Evolutionary conservation across 2,113 vertebrate species (phyloP).

Genomic region (Pollimyrus isidori): DNA sequence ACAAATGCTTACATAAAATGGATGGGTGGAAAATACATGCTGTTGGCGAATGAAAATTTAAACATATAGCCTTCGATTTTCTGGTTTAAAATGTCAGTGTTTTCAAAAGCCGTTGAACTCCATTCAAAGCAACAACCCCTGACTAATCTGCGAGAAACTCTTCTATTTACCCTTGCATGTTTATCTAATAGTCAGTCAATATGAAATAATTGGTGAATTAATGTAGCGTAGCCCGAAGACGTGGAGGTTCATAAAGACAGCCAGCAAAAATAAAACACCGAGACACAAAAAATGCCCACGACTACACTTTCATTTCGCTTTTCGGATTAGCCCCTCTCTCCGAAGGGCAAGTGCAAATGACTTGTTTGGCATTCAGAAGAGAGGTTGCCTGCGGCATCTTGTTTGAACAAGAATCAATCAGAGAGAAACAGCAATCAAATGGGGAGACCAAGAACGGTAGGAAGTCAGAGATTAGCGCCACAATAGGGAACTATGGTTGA

Average conservation of each 20-base stretch:
- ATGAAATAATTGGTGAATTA: constrained; percentile 40
- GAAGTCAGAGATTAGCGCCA: constrained; percentile 31
- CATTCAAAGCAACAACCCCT: constrained; percentile 3
- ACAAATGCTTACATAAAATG: background rate
- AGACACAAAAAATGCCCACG: constrained; percentile 32
- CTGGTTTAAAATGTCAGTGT: background rate
- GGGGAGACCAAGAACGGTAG: constrained; percentile 35
- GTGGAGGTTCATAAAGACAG: constrained; percentile 22
- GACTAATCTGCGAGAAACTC: constrained; percentile 18
- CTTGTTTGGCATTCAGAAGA: constrained; percentile 56
- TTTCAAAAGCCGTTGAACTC: background rate
- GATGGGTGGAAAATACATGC: background rate
- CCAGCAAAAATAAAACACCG: constrained; percentile 23
- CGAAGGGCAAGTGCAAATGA: constrained; percentile 39
- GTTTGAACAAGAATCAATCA: constrained; percentile 67
- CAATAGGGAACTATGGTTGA: constrained; percentile 43
- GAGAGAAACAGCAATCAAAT: constrained; percentile 36
- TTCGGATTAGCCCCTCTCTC: constrained; percentile 47
- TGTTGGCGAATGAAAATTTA: background rate
- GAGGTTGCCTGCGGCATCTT: constrained; percentile 40
- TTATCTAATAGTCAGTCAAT: constrained; percentile 47
- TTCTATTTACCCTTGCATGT: constrained; percentile 17
- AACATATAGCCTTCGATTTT: background rate
- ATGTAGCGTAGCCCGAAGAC: constrained; percentile 26
- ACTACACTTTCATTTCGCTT: constrained; percentile 52